Conservation (phyloP, 2,113 vertebrate genomes). For the Myiopsitta monachus region DNA sequence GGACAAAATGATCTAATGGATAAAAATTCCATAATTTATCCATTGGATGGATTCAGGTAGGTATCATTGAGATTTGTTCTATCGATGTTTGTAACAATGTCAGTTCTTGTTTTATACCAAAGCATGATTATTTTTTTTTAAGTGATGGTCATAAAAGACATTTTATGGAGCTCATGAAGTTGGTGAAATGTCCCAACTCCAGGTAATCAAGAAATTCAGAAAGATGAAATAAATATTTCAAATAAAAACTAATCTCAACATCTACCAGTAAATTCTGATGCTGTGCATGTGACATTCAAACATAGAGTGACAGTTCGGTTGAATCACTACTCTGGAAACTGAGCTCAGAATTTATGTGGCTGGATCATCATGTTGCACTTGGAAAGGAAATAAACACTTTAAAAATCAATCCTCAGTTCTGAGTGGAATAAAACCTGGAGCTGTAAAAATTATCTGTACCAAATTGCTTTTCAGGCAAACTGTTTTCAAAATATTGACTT, state of each 20-base stretch:
- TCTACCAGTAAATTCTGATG: not conserved
- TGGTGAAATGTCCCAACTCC: not conserved
- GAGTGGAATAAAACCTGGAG: not conserved
- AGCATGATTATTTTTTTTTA: not conserved
- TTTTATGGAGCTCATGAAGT: not conserved
- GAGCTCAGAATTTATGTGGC: not conserved
- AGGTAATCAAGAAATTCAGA: not conserved
- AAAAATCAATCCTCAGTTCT: not conserved
- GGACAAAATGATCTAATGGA: not conserved
- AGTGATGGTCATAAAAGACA: not conserved
- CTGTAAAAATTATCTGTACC: not conserved
- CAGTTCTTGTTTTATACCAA: not conserved
- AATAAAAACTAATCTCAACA: not conserved
- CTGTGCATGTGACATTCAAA: not conserved
- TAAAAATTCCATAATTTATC: not conserved
- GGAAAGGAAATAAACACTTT: not conserved
- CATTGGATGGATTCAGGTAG: not conserved
- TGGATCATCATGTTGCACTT: not conserved
- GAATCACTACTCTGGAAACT: not conserved
- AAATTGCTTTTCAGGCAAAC: not conserved
- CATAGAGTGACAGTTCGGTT: not conserved
- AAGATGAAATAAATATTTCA: not conserved
- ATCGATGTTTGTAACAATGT: not conserved
- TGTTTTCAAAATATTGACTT: not conserved
- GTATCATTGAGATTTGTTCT: not conserved